Evolutionary conservation across 2,113 vertebrate genomes (phyloP), one percentile per base, ranked within the genome.

Genomic region (Hyperoodon ampullatus): DNA sequence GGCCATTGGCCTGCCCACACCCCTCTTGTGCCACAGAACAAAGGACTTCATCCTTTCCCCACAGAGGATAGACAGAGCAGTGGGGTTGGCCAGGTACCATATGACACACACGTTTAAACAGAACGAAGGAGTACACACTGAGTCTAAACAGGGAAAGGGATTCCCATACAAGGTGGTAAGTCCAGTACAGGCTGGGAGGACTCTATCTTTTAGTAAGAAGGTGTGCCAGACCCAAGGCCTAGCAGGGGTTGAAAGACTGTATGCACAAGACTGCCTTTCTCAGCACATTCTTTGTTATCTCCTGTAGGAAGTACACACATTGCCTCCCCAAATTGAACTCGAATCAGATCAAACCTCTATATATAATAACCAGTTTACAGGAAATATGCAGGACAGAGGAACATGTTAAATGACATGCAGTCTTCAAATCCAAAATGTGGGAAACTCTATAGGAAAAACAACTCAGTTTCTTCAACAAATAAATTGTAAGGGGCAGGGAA

Each of bases 361-460:
- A 13, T 75, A 60, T 85, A 74, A 74, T 74, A 58, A 68, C 8
- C 50, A 60, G 63, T 87, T 87, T 66, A 75, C 28, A 75, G 68
- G 58, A 66, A 53, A 81, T 87, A 58, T 33, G 58, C 5, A 35
- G 35, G 81, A 33, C 19, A 53, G 60, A 70, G 5, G 26, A 82
- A 61, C 53, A 44, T 39, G 70, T 88, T 91, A 70, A 44, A 53
- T 70, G 68, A 53, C 39, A 44, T 86, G 24, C 8, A 81, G 14
- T 86, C 58, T 86, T 35, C n/a, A 94, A 94, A 87, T 86, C 23
- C 58, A 50, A 74, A 95, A 77, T 82, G 12, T 60, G 12, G 53
- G 35, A 84, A 53, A 77, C n/a, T 4, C 6, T 70, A 8, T 33
- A 61, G n/a, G 68, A 83, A 83, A 83, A 83, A 24, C 58, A 75